Base-by-base conservation (phyloP, 92 coral and sea anemone species). In the Actinostola sp. region DNA sequence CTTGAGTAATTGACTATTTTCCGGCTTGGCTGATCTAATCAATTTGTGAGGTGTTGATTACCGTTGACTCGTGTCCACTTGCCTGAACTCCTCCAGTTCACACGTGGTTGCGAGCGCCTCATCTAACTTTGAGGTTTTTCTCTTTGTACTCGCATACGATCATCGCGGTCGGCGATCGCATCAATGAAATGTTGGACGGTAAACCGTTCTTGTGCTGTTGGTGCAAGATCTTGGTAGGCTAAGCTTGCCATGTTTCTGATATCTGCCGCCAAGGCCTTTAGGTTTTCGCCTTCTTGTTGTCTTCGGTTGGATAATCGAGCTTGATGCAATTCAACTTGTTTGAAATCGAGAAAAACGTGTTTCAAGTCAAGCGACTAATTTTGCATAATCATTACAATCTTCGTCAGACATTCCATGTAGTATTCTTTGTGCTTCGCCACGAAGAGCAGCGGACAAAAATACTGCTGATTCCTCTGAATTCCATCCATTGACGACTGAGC, bases 121-220 rank as follows among this genome's bases (percentile, higher is more conserved):
- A 19, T 74, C 87, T 38, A 82, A 14, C 42, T 32, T 39, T 17
- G 24, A 28, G 82, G 87, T 82, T 82, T 82, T 48, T 66, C 67
- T 24, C 71, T 39, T 17, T 76, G 63, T 65, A 75, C 28, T 25
- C 59, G 61, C 23, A 75, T 55, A 36, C 83, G 61, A 66, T 82
- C 77, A 15, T 82, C 82, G 20, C 49, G 57, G 29, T 57, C 60
- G 19, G 3, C 23, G 32, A 83, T 9, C 6, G 84, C 89, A 44
- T 83, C 89, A 19, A 83, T 74, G 23, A 77, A 83, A 27, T 77
- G 78, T 61, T 82, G 83, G 8, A 82, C 82, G 25, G 68, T 75
- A 44, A 73, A 81, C 43, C 83, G 57, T 67, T 75, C 87, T 49
- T 82, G 87, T 14, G 66, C 65, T 6, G 45, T 31, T 0, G 76